Conservation (phyloP, 2,113 vertebrate genomes). For the Tonatia bakeri region DNA sequence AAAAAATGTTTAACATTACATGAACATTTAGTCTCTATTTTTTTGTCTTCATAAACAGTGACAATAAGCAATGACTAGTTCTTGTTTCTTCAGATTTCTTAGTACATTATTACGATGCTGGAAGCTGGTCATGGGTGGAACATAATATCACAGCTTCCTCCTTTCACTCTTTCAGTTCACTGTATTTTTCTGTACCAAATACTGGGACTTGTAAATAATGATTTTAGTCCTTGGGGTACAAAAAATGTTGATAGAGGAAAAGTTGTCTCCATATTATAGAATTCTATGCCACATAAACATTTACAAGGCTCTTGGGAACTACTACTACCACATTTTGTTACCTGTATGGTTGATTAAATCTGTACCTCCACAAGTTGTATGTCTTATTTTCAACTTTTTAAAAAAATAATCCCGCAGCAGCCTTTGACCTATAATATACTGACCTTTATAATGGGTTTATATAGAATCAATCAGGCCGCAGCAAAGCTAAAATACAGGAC, state of each 20-base stretch:
- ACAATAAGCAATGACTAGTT: neutral
- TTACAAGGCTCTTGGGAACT: conserved; percentile 5
- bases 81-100: neutral
- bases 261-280: neutral
- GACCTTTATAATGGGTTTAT: conserved; percentile 74
- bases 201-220: conserved; percentile 4
- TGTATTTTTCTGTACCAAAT: neutral
- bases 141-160: neutral
- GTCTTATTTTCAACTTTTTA: conserved; percentile 48
- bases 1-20: neutral
- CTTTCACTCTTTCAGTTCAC: neutral
- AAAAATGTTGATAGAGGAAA: neutral
- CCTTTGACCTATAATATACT: conserved; percentile 65
- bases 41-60: neutral
- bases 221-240: neutral
- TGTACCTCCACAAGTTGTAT: conserved; percentile 5
- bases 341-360: conserved; percentile 27
- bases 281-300: conserved; percentile 27
- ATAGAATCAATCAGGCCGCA: conserved; percentile 66
- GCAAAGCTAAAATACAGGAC: conserved; percentile 60
- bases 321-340: neutral
- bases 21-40: neutral
- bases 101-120: neutral
- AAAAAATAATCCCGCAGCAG: neutral
- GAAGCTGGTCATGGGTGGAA: neutral